Base-by-base conservation (phyloP, 2,113 vertebrate species). In the Oenanthe melanoleuca region DNA sequence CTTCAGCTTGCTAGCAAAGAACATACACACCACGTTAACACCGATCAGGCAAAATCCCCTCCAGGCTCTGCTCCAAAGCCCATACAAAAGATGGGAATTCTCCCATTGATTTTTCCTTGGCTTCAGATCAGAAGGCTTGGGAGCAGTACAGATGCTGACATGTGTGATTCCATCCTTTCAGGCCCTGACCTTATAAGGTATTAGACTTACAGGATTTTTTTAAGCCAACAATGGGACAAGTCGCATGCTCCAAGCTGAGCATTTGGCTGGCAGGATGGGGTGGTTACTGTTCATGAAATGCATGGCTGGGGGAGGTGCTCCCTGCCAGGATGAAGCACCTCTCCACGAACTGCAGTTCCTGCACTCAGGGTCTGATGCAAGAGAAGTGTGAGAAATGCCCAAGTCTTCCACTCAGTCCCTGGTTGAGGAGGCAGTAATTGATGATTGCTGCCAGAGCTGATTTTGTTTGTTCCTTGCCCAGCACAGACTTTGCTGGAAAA, bases 61-160 rank as follows among this genome's bases (percentile, higher is more conserved):
- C 74, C 74, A 88, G 75, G 89, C 87, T 60, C 74, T 78, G 70
- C 52, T 95, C 85, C 96, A 94, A 91, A 89, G 85, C 89, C 44
- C 38, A 22, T 86, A 44, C 66, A 60, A 94, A 91, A 85, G 52
- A 86, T 67, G 67, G 87, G 87, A 96, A 95, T 81, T 88, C 75
- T 92, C 81, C 60, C 79, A 96, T 80, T 8, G 61, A 90, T 93
- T 95, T 96, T 93, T 70, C 69, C 29, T 89, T 93, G 95, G 87
- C 94, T 89, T 56, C 60, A 80, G 61, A 94, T 95, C 89, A 95
- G 71, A 96, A 71, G 63, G 31, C 49, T 69, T 50, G 81, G 92
- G 63, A 94, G 64, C 74, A 73, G 85, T 26, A n/a, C 64, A 80
- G 59, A 70, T 89, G 84, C 78, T 87, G 84, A 45, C 75, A 49